Conservation (phyloP, 2,888 invertebrate genomes). For the Ophonus ardosiacus region DNA sequence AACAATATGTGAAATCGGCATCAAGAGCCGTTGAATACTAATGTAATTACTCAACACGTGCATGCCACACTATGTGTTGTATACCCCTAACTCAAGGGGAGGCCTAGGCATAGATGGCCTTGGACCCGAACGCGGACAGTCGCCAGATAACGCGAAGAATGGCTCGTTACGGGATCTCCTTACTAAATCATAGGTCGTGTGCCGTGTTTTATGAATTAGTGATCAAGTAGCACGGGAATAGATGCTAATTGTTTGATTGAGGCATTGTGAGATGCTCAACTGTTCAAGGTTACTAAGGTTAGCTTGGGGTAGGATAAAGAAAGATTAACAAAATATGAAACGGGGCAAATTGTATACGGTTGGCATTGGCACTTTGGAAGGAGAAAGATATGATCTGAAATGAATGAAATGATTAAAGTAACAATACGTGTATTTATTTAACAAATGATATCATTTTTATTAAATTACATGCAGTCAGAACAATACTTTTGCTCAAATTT, state of each 20-base stretch:
- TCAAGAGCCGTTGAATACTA: slow-evolving; percentile 41
- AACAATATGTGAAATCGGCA: slow-evolving; percentile 51
- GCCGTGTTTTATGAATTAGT: slow-evolving; percentile 35
- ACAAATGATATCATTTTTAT: no score
- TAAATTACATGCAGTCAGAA: no score
- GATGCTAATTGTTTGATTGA: slow-evolving; percentile 31
- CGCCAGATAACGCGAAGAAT: slow-evolving; percentile 48
- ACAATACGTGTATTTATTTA: no score
- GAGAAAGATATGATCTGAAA: no score
- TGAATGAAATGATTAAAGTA: no score
- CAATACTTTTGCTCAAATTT: no score
- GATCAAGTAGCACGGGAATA: slow-evolving; percentile 24
- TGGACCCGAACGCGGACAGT: neutral
- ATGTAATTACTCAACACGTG: slow-evolving; percentile 55
- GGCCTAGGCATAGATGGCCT: neutral
- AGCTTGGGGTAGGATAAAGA: neutral
- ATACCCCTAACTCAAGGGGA: neutral
- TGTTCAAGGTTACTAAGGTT: neutral
- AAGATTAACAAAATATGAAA: neutral
- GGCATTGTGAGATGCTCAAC: neutral
- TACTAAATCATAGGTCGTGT: slow-evolving; percentile 8
- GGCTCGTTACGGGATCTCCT: slow-evolving; percentile 43
- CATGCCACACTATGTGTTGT: neutral
- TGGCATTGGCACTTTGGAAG: no score
- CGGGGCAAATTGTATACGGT: no score